phyloP scores from a whole-genome alignment of 2,797 vertebrate genomes.

The Mormyrops attenuatus region DNA sequence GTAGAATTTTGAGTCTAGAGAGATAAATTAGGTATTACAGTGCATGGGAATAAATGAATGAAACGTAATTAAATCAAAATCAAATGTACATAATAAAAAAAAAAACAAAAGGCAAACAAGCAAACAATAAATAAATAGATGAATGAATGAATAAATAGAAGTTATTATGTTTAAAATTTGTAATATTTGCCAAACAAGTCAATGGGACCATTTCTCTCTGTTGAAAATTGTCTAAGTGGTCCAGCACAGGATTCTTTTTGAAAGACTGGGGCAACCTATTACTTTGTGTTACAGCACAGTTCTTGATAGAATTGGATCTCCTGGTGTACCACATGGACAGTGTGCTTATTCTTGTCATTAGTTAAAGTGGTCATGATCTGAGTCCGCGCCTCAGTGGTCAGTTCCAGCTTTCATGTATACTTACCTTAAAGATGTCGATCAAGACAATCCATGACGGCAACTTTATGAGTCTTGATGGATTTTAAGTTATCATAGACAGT shows the following conservation, averaged over 20 bases:
- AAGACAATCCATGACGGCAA: not conserved
- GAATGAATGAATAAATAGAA: not conserved
- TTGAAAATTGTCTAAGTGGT: not conserved
- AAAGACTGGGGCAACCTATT: not conserved
- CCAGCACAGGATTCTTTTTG: not conserved
- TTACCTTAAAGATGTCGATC: not conserved
- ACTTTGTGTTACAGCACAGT: not conserved
- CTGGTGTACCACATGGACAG: not conserved
- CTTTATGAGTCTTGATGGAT: not conserved
- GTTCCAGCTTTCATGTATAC: not conserved
- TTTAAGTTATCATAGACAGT: not conserved
- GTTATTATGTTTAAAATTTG: not conserved
- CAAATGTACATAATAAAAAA: not conserved
- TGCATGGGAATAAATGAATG: not conserved
- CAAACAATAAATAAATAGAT: not conserved
- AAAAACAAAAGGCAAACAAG: not conserved
- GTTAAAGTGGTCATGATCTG: not conserved
- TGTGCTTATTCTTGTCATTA: not conserved
- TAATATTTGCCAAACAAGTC: not conserved
- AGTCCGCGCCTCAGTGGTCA: not conserved
- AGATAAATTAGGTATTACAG: not conserved
- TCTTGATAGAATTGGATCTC: not conserved
- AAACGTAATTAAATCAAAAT: not conserved
- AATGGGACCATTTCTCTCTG: not conserved
- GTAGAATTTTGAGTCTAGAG: not conserved